Base-by-base conservation (phyloP, 1,140 invertebrate genomes). In the Panagrolaimus sp. region DNA sequence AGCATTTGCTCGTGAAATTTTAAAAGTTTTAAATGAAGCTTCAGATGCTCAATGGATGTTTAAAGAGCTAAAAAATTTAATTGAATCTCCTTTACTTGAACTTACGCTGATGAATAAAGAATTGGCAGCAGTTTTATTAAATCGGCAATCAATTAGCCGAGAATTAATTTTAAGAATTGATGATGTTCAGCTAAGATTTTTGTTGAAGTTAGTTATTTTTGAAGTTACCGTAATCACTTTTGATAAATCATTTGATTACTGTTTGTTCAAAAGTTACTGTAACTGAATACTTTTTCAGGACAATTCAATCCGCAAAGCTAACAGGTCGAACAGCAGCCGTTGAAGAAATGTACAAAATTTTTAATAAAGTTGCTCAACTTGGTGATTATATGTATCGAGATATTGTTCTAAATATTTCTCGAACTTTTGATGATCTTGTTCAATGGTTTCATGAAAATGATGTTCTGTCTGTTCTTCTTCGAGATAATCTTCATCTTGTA, bases 271-370 rank as follows among this genome's bases (percentile, higher is more conserved):
- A 58, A 3, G 1, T 1, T 24, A 3, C 8, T 26, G 48, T 52
- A 58, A 21, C 17, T 4, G 12, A 24, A 12, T n/a, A 44, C 14
- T 15, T 14, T 65, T 65, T 43, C 32, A 65, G 63, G 21, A 47
- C 45, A 21, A 65, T 65, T 47, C 63, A 65, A 65, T 24, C 21
- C 7, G 63, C 28, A 5, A 65, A 65, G 32, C 45, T 65, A 21
- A 32, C 63, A 0, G 63, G 63, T 65, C 63, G 63, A 65, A 43
- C 45, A 12, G 17, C 43, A 14, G 63, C 43, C 3, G 24, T 65
- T 1, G 63, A 65, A 17, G 63, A 65, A 12, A 21, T 65, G 17
- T 32, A 47, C n/a, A 21, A 32, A 24, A 47, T 65, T 21, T 43
- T 65, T 12, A 28, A 24, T 43, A 17, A 45, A 12, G 45, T 44